A percentile compares a stretch with the other conserved stretches of the same genome.
These are phyloP conservation scores for Grapholita molesta DNA, from an alignment of 1,140 invertebrate species.

Conservation along the genomic window DNA sequence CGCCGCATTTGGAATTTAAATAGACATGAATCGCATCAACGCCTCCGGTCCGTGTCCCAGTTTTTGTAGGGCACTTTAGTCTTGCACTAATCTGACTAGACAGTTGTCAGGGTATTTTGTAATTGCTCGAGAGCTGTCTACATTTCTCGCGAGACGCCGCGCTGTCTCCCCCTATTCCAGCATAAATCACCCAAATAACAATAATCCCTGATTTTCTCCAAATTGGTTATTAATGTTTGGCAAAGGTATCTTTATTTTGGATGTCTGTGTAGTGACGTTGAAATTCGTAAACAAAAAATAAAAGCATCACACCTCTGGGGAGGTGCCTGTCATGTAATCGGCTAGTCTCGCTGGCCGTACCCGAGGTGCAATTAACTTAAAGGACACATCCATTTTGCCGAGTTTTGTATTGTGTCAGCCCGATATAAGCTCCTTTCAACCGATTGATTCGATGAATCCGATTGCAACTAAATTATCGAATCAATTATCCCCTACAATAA, in stretches of 20 bases:
- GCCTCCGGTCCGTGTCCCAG: constrained; percentile 50
- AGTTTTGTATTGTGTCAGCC: not conserved
- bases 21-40: constrained; percentile 60
- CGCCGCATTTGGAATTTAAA: constrained; percentile 69
- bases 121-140: constrained; percentile 36
- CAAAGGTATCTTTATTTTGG: not conserved
- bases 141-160: constrained; percentile 39
- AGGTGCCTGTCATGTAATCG: not conserved
- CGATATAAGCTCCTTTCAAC: not conserved
- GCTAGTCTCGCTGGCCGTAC: not conserved
- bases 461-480: constrained; percentile 10
- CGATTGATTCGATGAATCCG: not conserved
- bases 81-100: constrained; percentile 38
- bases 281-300: not conserved
- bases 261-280: not conserved
- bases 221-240: constrained; percentile 8
- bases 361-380: not conserved
- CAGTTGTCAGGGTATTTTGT: constrained; percentile 18
- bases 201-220: constrained; percentile 34
- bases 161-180: constrained; percentile 38
- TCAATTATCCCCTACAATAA: constrained; percentile 9
- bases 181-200: constrained; percentile 40
- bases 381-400: not conserved
- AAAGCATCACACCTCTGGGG: not conserved
- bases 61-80: constrained; percentile 46